phyloP scores from a whole-genome alignment of 2,888 invertebrate species.

The Limnephilus rhombicus region DNA sequence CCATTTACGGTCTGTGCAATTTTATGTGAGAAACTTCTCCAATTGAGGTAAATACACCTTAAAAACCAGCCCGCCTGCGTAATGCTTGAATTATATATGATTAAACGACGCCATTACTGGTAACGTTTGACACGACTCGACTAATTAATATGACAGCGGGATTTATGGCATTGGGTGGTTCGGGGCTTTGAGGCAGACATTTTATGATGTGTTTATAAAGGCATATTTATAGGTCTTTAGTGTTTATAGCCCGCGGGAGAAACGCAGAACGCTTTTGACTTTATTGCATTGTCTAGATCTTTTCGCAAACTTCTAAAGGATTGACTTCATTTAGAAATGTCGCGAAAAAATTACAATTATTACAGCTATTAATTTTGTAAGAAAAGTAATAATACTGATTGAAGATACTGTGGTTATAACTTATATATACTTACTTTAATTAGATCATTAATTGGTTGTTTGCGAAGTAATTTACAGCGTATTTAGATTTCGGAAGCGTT shows the following conservation, averaged over 20 bases:
- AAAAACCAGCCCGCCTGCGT: conserved; percentile 5
- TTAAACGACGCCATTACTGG: conserved; percentile 37
- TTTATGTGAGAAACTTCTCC: conserved; percentile 49
- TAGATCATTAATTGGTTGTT: background rate
- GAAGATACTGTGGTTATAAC: background rate
- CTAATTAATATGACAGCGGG: conserved; percentile 43
- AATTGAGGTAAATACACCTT: conserved; percentile 37
- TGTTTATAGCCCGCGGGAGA: conserved; percentile 1
- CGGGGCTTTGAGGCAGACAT: background rate
- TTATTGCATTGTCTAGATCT: background rate
- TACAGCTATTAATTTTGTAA: background rate
- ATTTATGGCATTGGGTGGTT: conserved; percentile 35
- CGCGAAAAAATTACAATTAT: background rate
- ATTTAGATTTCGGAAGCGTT: background rate
- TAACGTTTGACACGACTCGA: conserved; percentile 40
- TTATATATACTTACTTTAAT: background rate
- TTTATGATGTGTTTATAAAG: conserved; percentile 26
- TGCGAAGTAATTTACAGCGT: background rate
- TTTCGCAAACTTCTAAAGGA: background rate
- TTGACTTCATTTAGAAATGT: background rate
- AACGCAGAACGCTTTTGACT: background rate
- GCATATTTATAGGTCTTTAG: background rate
- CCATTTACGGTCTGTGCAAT: conserved; percentile 39
- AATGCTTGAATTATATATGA: conserved; percentile 42
- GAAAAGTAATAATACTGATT: background rate